phyloP scores from a whole-genome alignment of 1,140 invertebrate genomes.

The Ips nitidus region DNA sequence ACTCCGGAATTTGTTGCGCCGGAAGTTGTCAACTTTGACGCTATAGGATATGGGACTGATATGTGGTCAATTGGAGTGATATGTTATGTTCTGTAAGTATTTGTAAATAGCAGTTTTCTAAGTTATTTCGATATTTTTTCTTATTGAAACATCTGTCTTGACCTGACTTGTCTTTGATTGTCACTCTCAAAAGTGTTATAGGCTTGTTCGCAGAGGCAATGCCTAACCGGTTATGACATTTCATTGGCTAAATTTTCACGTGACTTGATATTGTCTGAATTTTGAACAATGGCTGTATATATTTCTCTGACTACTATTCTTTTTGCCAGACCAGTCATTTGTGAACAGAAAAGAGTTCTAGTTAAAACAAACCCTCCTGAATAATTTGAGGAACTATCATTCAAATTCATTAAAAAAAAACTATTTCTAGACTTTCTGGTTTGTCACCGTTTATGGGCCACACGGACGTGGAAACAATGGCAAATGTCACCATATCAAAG shows the following conservation, averaged over 20 bases:
- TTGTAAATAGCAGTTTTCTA: background rate
- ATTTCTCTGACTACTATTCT: too few species aligned
- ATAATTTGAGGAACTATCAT: too few species aligned
- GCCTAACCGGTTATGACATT: too few species aligned
- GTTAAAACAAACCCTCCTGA: too few species aligned
- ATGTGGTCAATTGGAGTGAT: conserved; percentile 99
- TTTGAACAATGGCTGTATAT: too few species aligned
- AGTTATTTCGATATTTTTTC: background rate
- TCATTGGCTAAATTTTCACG: too few species aligned
- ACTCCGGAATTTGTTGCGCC: conserved; percentile 98
- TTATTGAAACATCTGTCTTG: too few species aligned
- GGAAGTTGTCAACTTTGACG: conserved; percentile 97
- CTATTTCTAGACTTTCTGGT: conserved; percentile 79
- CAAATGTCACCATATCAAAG: conserved; percentile 92
- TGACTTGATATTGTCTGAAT: too few species aligned
- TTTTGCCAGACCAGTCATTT: too few species aligned
- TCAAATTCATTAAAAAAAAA: too few species aligned
- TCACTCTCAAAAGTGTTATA: background rate
- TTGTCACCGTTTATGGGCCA: conserved; percentile 98
- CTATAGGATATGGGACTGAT: conserved; percentile 91
- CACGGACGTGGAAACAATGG: conserved; percentile 95
- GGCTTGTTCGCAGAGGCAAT: too few species aligned
- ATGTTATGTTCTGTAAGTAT: conserved; percentile 95
- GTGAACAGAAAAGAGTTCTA: too few species aligned
- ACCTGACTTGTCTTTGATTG: background rate